These are phyloP conservation scores for Triplophysa rosa DNA, from an alignment of 2,113 vertebrate species.

Conservation along the genomic window DNA sequence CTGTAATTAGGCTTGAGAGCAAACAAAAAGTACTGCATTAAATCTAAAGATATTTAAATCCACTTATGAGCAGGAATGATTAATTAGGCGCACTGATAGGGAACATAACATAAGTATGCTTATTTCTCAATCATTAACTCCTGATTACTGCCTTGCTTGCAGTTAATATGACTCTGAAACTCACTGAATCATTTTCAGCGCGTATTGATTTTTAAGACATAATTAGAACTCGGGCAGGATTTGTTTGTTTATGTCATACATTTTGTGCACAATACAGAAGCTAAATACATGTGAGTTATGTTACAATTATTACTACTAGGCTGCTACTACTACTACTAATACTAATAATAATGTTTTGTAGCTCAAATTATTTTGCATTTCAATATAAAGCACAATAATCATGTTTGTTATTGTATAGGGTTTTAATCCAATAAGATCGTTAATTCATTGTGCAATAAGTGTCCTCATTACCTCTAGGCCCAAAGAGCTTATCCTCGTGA, in stretches of 20 bases:
- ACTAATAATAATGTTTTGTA: neutral
- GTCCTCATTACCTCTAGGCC: slow-evolving; percentile 66
- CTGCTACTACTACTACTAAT: neutral
- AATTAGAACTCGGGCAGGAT: neutral
- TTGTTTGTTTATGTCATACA: neutral
- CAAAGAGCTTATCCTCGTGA: slow-evolving; percentile 62
- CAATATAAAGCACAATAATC: neutral
- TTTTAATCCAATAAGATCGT: slow-evolving; percentile 52
- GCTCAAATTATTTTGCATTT: neutral
- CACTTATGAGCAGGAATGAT: slow-evolving; percentile 14
- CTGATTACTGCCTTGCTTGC: slow-evolving; percentile 11
- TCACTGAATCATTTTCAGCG: neutral
- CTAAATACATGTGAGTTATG: neutral
- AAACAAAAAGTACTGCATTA: slow-evolving; percentile 17
- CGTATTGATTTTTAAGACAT: neutral
- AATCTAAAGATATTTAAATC: slow-evolving; percentile 11
- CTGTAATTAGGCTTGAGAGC: neutral
- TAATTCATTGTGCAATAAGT: slow-evolving; percentile 51
- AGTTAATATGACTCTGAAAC: neutral
- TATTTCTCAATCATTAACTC: slow-evolving; percentile 6
- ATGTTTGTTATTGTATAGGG: slow-evolving; percentile 45
- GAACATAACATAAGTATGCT: neutral
- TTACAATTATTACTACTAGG: neutral
- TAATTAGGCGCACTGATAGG: neutral
- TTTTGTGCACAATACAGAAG: neutral